Evolutionary conservation across 2,888 invertebrate species (phyloP), one percentile per base, ranked within the genome.

Genomic region (Ophion ventricosus): DNA sequence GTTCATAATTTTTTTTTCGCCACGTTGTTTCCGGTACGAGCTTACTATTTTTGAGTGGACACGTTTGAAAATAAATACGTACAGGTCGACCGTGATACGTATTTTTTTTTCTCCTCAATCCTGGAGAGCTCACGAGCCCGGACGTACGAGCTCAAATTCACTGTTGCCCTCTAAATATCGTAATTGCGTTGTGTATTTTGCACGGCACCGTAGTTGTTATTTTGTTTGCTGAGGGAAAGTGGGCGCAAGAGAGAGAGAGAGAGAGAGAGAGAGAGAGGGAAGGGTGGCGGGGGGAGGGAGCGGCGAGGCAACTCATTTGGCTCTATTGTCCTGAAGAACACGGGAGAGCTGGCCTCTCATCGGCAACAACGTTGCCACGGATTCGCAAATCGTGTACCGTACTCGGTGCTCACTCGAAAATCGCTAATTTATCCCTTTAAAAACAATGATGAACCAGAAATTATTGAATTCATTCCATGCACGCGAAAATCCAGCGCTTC

Each of bases 271-370:
- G 75, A 11, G 59, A 67, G 57, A 25, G 59, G 25, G 17, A 2
- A 25, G 35, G 2, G 20, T 29, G 61, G 61, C 49, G 26, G 57
- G 20, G 40, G 26, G 35, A 20, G 17, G 26, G 29, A 70, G 69
- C 74, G 78, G 49, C 74, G 69, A 59, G 66, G 84, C 77, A 63
- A 81, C 84, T 84, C 84, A 84, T 84, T 84, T 84, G 81, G 78
- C 78, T 75, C 84, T 75, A 84, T 84, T 84, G 84, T 84, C 78
- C 78, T 59, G 70, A 69, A 79, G 56, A 84, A 56, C 56, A 57
- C 43, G 66, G 67, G 23, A 74, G 69, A 74, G 70, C 70, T 75
- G 69, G 29, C 66, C 77, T 81, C 81, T 84, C 84, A 70, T 78
- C 57, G 70, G 74, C 69, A 63, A 78, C 81, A 78, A 72, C 40